These are phyloP conservation scores for Anoncus sp. DNA, from an alignment of 2,888 invertebrate species.

Conservation along the genomic window DNA sequence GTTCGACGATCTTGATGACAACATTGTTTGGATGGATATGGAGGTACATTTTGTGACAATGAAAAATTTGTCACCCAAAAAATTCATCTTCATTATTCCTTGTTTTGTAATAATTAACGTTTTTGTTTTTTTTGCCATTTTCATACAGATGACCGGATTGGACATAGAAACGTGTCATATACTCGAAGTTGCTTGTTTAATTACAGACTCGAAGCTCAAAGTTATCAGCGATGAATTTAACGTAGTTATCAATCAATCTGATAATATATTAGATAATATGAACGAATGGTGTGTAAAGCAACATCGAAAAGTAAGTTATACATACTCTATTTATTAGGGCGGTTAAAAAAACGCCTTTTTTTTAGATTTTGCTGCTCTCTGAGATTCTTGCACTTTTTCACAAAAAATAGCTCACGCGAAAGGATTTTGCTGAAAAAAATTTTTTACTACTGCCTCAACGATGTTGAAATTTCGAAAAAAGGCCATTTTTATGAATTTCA, in stretches of 20 bases:
- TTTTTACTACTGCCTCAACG: too few relatives aligned
- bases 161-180: slow-evolving; percentile 91
- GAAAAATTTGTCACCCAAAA: too few relatives aligned
- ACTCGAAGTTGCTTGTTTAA: slow-evolving; percentile 94
- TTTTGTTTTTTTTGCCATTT: neutral
- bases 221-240: slow-evolving; percentile 90
- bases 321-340: too few relatives aligned
- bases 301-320: slow-evolving; percentile 88
- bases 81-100: too few relatives aligned
- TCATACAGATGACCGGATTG: slow-evolving; percentile 93
- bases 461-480: too few relatives aligned
- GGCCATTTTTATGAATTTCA: too few relatives aligned
- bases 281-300: slow-evolving; percentile 92
- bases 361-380: too few relatives aligned
- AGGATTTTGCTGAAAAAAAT: too few relatives aligned
- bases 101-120: neutral
- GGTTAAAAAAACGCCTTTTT: too few relatives aligned
- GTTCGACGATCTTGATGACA: slow-evolving; percentile 54
- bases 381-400: too few relatives aligned
- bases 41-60: slow-evolving; percentile 84
- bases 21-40: slow-evolving; percentile 90
- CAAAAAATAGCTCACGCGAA: too few relatives aligned
- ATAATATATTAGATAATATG: slow-evolving; percentile 90
- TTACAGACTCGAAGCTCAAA: slow-evolving; percentile 93
- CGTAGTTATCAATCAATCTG: slow-evolving; percentile 91